A percentile compares a stretch with the other conserved stretches of the same genome.
Conservation (phyloP, 1,140 invertebrate species). For the Ostrea denselamellosa region DNA sequence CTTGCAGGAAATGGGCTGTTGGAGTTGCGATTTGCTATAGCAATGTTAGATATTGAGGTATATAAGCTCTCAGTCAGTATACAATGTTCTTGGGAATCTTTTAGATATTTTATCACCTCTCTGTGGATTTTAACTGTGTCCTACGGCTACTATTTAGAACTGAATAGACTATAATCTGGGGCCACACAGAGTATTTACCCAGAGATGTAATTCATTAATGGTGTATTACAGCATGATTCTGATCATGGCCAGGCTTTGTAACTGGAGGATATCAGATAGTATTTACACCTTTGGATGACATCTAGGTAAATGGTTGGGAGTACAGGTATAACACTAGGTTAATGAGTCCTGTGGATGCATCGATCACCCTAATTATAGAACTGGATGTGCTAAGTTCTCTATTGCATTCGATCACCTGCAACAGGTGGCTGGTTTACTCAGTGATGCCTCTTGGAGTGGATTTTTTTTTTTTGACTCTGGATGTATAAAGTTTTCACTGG, state of each 20-base stretch:
- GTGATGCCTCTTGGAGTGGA: not conserved
- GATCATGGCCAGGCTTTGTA: not conserved
- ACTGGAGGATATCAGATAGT: not conserved
- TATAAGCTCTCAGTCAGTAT: not conserved
- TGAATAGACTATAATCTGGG: not conserved
- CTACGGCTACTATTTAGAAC: not conserved
- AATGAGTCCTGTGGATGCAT: not conserved
- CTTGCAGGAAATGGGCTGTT: conserved; percentile 1
- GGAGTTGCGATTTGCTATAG: not conserved
- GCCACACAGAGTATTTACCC: not conserved
- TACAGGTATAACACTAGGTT: not conserved
- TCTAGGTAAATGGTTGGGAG: not conserved
- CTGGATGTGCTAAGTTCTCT: not conserved
- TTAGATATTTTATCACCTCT: conserved; percentile 21
- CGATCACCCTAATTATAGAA: not conserved
- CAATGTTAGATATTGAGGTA: conserved; percentile 26
- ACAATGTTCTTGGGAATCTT: not conserved
- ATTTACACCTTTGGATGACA: not conserved
- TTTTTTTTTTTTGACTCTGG: not conserved
- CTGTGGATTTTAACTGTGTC: not conserved
- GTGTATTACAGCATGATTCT: not conserved
- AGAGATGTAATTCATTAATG: not conserved
- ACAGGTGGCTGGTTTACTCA: not conserved
- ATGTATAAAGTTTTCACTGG: too few relatives aligned
- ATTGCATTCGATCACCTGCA: not conserved